Conservation (phyloP, 2,797 vertebrate genomes). For the Dendrocincla fuliginosa region DNA sequence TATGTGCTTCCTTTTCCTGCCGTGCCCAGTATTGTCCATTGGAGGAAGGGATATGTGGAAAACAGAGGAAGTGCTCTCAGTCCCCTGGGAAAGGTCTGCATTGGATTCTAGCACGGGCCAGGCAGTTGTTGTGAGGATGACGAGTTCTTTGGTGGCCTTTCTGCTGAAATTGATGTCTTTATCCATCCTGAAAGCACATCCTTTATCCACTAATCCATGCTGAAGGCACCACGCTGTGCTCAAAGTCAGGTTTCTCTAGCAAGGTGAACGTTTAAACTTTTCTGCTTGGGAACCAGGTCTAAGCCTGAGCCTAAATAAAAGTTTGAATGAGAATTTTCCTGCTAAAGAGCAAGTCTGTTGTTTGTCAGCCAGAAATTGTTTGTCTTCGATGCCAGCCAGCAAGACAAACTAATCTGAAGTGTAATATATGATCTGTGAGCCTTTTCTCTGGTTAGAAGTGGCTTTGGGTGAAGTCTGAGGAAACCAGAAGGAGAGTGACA, state of each 20-base stretch:
- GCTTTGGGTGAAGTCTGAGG: neutral
- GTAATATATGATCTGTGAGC: neutral
- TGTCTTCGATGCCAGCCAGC: neutral
- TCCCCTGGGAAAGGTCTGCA: neutral
- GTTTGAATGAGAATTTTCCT: neutral
- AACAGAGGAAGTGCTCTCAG: constrained; percentile 18
- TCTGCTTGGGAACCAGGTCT: neutral
- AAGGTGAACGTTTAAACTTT: neutral
- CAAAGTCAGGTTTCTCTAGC: neutral
- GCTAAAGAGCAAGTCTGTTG: neutral
- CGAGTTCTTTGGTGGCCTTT: neutral
- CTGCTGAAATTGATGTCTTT: neutral
- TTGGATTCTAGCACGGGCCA: neutral
- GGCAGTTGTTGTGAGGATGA: neutral
- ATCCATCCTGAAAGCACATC: neutral
- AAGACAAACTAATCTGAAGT: neutral
- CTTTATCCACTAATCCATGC: neutral
- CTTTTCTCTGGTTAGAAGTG: neutral
- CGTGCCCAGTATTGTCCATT: neutral
- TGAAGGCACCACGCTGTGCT: neutral
- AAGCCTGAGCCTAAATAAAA: neutral
- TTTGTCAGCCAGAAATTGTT: neutral
- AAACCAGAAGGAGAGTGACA: neutral
- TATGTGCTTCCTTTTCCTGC: constrained; percentile 38
- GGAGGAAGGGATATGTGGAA: neutral